phyloP scores from a whole-genome alignment of 2,888 invertebrate genomes.

The Tipula helvola region DNA sequence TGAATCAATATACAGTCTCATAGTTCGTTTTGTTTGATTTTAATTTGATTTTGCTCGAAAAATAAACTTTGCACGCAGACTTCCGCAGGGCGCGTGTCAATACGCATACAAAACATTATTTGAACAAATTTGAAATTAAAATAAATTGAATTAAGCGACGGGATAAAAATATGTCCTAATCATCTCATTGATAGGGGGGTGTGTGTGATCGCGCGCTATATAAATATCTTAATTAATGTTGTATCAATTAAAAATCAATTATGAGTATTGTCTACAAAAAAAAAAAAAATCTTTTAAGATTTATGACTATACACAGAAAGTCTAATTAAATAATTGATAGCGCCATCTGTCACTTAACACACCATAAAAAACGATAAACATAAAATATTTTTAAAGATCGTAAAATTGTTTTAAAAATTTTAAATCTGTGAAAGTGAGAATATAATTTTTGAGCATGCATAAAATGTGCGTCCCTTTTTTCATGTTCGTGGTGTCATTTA shows the following conservation, averaged over 20 bases:
- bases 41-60: conserved; percentile 6
- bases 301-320: background rate
- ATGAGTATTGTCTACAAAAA: background rate
- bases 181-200: background rate
- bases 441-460: background rate
- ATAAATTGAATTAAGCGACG: background rate
- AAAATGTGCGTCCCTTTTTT: background rate
- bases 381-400: background rate
- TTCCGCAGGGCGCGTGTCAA: conserved; percentile 8
- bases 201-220: background rate
- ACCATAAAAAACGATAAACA: background rate
- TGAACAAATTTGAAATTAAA: background rate
- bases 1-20: background rate
- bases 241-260: background rate
- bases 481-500: background rate
- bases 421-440: background rate
- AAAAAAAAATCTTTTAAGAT: background rate
- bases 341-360: conserved; percentile 4
- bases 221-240: background rate
- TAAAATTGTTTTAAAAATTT: background rate
- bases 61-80: background rate
- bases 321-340: background rate
- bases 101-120: background rate
- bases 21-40: conserved; percentile 5
- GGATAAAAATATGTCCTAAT: background rate